Percentiles rank a stretch among this genome's conserved stretches.
These are phyloP conservation scores for Napeogenes inachia DNA, from an alignment of 2,888 invertebrate genomes.

Conservation along the genomic window DNA sequence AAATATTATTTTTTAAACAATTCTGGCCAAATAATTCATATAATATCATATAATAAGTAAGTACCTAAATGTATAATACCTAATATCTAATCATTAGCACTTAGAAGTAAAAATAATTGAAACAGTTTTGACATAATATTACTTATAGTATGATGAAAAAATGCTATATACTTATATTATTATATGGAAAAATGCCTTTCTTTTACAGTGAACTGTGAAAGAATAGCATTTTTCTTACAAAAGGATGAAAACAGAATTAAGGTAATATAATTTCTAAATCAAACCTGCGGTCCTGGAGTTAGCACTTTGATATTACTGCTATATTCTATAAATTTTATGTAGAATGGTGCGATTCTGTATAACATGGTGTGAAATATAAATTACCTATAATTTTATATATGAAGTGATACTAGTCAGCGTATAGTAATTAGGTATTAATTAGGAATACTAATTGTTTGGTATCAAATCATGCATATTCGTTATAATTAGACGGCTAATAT, in stretches of 20 bases:
- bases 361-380: conserved; percentile 1
- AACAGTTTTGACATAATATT: background rate
- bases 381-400: conserved; percentile 33
- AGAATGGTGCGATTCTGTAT: background rate
- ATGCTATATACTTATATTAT: no score
- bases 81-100: background rate
- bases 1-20: background rate
- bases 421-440: conserved; percentile 22
- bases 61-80: background rate
- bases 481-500: no score
- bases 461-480: no score
- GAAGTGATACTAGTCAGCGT: conserved; percentile 47
- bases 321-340: background rate
- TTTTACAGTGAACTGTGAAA: no score
- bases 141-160: no score
- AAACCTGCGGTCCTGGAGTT: no score
- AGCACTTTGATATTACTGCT: no score
- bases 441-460: conserved; percentile 10
- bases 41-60: background rate
- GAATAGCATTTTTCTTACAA: no score
- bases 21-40: conserved; percentile 4
- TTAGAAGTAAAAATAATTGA: background rate
- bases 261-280: no score
- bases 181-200: no score
- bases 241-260: no score